These are phyloP conservation scores for Cettia cetti DNA, from an alignment of 2,113 vertebrate genomes.

Conservation along the genomic window DNA sequence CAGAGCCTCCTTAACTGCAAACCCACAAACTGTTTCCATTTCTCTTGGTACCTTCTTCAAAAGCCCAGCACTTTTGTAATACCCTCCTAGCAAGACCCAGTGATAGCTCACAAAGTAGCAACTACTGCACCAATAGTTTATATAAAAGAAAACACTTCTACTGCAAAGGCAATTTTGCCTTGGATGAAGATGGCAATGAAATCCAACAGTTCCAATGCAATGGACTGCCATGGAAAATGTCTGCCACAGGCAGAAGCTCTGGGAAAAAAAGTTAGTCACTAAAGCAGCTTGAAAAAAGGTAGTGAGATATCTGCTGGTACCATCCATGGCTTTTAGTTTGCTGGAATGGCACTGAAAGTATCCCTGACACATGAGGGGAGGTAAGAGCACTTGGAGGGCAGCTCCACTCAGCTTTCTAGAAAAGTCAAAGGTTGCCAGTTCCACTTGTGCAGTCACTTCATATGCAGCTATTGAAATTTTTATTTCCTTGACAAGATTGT, in stretches of 20 bases:
- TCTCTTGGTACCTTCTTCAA: background rate
- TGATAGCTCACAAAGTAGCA: background rate
- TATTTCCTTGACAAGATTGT: background rate
- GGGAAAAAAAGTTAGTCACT: background rate
- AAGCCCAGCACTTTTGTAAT: background rate
- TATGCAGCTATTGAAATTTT: background rate
- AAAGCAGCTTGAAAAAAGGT: background rate
- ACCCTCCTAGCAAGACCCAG: background rate
- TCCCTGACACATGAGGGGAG: accelerated
- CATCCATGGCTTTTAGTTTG: background rate
- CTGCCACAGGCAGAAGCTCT: background rate
- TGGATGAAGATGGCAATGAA: background rate
- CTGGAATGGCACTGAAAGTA: background rate
- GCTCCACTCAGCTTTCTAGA: background rate
- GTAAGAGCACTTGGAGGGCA: background rate
- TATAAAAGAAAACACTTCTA: background rate
- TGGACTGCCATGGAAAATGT: background rate
- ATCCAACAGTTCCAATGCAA: background rate
- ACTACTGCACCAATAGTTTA: background rate
- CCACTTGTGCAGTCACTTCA: background rate
- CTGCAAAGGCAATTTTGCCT: background rate
- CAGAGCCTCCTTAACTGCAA: background rate
- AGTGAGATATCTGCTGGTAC: background rate
- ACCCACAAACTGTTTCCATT: background rate
- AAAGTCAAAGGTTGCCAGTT: background rate